Evolutionary conservation across 2,113 vertebrate genomes (phyloP).

Genomic region (Actinemys pallida): DNA sequence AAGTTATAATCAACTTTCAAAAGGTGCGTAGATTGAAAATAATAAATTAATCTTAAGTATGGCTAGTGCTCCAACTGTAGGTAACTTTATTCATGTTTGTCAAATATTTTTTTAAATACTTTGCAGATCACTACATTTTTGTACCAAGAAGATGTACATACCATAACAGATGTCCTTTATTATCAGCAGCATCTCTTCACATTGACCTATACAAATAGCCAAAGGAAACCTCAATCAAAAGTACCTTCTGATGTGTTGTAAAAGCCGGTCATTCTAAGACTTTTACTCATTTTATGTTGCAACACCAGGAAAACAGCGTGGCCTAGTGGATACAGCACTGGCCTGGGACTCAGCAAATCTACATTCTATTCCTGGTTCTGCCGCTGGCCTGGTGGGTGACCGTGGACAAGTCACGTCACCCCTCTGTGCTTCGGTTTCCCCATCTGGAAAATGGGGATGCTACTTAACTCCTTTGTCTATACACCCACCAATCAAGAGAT

Average conservation of each 20-base stretch:
- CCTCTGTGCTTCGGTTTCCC: slow-evolving; percentile 32
- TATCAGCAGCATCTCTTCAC: slow-evolving; percentile 20
- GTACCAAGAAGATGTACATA: neutral
- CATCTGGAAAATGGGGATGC: slow-evolving; percentile 32
- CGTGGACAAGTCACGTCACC: slow-evolving; percentile 54
- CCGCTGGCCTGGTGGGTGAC: slow-evolving; percentile 30
- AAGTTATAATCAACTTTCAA: slow-evolving; percentile 43
- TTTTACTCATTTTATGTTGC: slow-evolving; percentile 43
- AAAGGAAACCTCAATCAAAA: slow-evolving; percentile 49
- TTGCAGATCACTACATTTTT: neutral
- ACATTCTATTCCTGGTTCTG: slow-evolving; percentile 63
- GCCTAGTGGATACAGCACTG: slow-evolving; percentile 47
- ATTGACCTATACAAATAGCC: slow-evolving; percentile 36
- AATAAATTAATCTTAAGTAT: slow-evolving; percentile 36
- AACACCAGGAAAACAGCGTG: slow-evolving; percentile 48
- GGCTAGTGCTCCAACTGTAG: slow-evolving; percentile 17
- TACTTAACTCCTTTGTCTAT: neutral
- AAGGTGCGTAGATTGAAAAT: slow-evolving; percentile 20
- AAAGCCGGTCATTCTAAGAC: slow-evolving; percentile 38
- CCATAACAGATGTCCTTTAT: slow-evolving; percentile 47
- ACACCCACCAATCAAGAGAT: slow-evolving; percentile 12
- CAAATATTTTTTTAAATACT: neutral
- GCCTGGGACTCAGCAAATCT: slow-evolving; percentile 62
- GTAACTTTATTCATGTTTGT: slow-evolving; percentile 18
- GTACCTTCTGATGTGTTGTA: slow-evolving; percentile 2